Evolutionary conservation across 2,113 vertebrate genomes (phyloP), one percentile per base, ranked within the genome.

Genomic region (Dicrurus megarhynchus): DNA sequence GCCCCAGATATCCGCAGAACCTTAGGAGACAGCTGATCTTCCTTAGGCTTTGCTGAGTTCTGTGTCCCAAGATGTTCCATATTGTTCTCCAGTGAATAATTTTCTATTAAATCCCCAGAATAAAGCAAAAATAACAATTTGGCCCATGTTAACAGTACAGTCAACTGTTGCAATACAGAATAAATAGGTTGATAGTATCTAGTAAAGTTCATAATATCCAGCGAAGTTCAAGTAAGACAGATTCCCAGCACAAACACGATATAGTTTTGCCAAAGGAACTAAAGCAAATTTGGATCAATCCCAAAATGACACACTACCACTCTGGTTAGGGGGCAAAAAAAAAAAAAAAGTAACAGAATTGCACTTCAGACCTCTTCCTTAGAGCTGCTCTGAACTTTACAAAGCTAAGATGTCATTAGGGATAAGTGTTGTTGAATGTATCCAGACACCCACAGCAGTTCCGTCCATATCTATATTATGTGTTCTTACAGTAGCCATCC

Each of bases 271-370:
- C 3, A 33, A 71, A 83, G 10, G 16, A 65, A 28, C 27, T 63
- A 35, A 76, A 84, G 5, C 1, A 63, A 67, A 52, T 84, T 59
- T 23, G 16, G 5, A 50, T 68, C 21, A 37, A 50, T 47, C 18
- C 13, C 30, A 22, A 67, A 91, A 61, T 67, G 17, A 41, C 17
- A 42, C 5, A 4, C 4, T 28, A 23, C 1, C 5, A 26, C 32
- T 32, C 7, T 61, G 8, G 9, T 23, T 33, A 22, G 22, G 23
- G 5, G 1, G n/a, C n/a, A n/a, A n/a, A n/a, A 7, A 3, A 9
- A 16, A 19, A 39, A 16, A 24, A 35, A 33, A 33, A 2, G 4
- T 22, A 27, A 11, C 24, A 24, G 24, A 41, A 49, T 35, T 65
- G 13, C 16, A 30, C 3, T n/a, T 49, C 50, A 56, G 35, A 49